A percentile compares a stretch with the other conserved stretches of the same genome.
Evolutionary conservation across 2,888 invertebrate genomes (phyloP).

Genomic region (Mactromeris polynyma): DNA sequence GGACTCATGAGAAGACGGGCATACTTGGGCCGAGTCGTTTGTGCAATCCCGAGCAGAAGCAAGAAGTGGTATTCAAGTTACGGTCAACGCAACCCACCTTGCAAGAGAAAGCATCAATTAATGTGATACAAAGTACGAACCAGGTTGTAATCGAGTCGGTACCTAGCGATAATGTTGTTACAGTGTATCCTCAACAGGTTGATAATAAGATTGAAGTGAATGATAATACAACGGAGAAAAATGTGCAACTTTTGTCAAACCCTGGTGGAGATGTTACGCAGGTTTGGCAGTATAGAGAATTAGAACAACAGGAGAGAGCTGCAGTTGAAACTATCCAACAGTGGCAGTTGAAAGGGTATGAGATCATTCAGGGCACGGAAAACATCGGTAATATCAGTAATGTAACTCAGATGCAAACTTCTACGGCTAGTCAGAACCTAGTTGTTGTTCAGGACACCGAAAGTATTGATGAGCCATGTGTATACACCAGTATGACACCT

Average conservation of each 20-base stretch:
- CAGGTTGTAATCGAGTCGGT: neutral
- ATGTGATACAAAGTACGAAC: neutral
- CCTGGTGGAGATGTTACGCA: neutral
- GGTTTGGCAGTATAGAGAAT: conserved; percentile 33
- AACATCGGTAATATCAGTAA: conserved; percentile 2
- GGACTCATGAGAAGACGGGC: conserved; percentile 52
- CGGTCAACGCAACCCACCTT: neutral
- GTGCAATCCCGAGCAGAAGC: neutral
- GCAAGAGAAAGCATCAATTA: neutral
- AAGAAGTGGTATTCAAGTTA: conserved; percentile 7
- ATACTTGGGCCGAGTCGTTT: neutral
- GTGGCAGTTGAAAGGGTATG: conserved; percentile 51
- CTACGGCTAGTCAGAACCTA: neutral
- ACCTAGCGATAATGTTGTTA: neutral
- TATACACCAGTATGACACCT: conserved; percentile 39
- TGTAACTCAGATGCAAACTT: neutral
- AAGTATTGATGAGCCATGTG: neutral
- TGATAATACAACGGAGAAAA: conserved; percentile 7
- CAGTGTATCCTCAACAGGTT: neutral
- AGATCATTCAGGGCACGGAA: conserved; percentile 24
- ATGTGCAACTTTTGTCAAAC: neutral
- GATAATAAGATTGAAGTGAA: neutral
- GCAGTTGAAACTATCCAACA: conserved; percentile 58
- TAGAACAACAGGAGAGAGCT: conserved; percentile 51
- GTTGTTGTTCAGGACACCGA: neutral